Percentiles rank a stretch among this genome's conserved stretches.
These are phyloP conservation scores for Hozukius guyotensis DNA, from an alignment of 2,797 vertebrate species.

Conservation along the genomic window DNA sequence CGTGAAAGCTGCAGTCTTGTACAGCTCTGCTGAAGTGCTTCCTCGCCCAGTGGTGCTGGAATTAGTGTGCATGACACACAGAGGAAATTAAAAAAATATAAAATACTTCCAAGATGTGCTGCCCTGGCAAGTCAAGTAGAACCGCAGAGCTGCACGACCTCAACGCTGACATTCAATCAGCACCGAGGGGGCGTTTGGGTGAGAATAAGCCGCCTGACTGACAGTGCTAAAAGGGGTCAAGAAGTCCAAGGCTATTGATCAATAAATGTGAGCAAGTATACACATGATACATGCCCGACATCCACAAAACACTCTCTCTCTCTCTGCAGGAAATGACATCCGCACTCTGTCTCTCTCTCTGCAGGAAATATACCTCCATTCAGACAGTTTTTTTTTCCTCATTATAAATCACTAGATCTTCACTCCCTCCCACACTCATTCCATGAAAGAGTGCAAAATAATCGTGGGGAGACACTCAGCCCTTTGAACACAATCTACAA, in stretches of 20 bases:
- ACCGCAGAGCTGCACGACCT: slow-evolving; percentile 41
- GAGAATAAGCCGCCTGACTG: slow-evolving; percentile 64
- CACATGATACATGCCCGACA: slow-evolving; percentile 29
- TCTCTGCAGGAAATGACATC: neutral
- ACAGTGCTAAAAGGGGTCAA: slow-evolving; percentile 74
- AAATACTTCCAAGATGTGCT: slow-evolving; percentile 57
- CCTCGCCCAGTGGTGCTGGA: slow-evolving; percentile 14
- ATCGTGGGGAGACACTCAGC: neutral
- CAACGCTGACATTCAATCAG: slow-evolving; percentile 68
- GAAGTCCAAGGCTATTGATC: slow-evolving; percentile 68
- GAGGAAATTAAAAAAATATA: slow-evolving; percentile 56
- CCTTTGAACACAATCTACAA: slow-evolving; percentile 13
- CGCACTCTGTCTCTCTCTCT: slow-evolving; percentile 16
- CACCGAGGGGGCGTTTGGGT: slow-evolving; percentile 41
- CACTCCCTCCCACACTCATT: slow-evolving; percentile 13
- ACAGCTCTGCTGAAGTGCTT: slow-evolving; percentile 13
- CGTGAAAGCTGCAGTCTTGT: slow-evolving; percentile 1
- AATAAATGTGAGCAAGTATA: slow-evolving; percentile 62
- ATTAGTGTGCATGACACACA: slow-evolving; percentile 42
- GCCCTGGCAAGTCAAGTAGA: slow-evolving; percentile 52
- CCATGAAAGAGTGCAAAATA: slow-evolving; percentile 16
- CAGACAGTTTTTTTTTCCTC: neutral
- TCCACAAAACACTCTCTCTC: slow-evolving; percentile 24
- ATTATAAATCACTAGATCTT: slow-evolving; percentile 32
- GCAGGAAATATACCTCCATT: slow-evolving; percentile 7